Percentiles rank a stretch among this genome's conserved stretches.
Evolutionary conservation across 1,140 invertebrate genomes (phyloP).

Genomic region (Maconellicoccus hirsutus): DNA sequence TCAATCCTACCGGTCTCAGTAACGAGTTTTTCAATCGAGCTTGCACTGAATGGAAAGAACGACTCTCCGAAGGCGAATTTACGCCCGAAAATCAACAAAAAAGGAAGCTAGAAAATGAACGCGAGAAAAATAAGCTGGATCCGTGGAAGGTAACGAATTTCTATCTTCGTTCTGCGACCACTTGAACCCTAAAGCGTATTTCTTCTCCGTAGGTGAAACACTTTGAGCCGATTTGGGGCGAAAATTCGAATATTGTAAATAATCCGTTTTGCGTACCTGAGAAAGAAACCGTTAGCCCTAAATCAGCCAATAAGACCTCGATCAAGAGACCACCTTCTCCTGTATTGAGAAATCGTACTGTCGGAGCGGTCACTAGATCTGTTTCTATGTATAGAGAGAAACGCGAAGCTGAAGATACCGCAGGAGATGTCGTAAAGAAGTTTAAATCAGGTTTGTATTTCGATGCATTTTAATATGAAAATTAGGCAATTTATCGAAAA

Average conservation of each 20-base stretch:
- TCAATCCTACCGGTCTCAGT: conserved; percentile 68
- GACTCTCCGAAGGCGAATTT: conserved; percentile 87
- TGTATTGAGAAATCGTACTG: conserved; percentile 42
- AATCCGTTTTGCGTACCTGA: not conserved
- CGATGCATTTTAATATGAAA: not conserved
- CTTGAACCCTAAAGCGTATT: conserved; percentile 18
- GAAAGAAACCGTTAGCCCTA: conserved; percentile 22
- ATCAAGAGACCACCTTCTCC: conserved; percentile 41
- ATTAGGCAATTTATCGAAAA: not conserved
- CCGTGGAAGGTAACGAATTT: conserved; percentile 70
- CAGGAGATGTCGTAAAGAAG: not conserved
- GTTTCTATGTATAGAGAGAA: conserved; percentile 37
- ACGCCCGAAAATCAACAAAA: conserved; percentile 89
- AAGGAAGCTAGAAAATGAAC: conserved; percentile 81
- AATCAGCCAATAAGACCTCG: conserved; percentile 39
- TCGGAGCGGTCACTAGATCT: conserved; percentile 49
- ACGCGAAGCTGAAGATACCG: conserved; percentile 28
- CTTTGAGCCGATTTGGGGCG: conserved; percentile 92
- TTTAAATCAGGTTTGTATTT: not conserved
- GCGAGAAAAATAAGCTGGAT: conserved; percentile 84
- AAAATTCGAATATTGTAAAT: conserved; percentile 37
- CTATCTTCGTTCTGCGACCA: not conserved
- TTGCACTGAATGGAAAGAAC: conserved; percentile 83
- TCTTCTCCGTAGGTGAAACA: conserved; percentile 56
- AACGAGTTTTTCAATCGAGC: conserved; percentile 95